Conservation (phyloP, 2,113 vertebrate genomes). For the Rhea pennata region DNA sequence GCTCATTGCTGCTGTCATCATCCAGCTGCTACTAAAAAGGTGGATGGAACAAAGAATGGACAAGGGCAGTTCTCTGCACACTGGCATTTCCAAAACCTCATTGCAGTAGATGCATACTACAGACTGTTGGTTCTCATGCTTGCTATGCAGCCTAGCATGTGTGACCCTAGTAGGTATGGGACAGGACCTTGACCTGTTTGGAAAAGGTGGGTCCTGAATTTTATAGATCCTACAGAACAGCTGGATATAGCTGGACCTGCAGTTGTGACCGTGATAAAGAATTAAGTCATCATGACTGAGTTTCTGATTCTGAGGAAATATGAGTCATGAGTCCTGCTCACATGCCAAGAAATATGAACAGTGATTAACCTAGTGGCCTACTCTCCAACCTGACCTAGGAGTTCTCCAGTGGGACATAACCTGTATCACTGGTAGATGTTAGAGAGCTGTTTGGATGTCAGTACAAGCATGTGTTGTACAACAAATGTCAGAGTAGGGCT, state of each 20-base stretch:
- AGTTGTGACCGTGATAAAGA: not conserved
- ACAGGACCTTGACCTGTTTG: not conserved
- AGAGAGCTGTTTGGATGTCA: not conserved
- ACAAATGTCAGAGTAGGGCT: not conserved
- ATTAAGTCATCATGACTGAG: not conserved
- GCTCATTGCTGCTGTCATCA: not conserved
- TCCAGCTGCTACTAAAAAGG: not conserved
- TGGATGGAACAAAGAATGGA: not conserved
- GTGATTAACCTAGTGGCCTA: not conserved
- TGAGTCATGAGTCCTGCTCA: not conserved
- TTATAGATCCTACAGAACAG: not conserved
- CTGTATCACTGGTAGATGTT: not conserved
- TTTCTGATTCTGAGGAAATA: not conserved
- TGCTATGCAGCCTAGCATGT: fast-evolving
- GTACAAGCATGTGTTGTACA: not conserved
- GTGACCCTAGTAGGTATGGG: not conserved
- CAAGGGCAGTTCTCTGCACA: not conserved
- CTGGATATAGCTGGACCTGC: not conserved
- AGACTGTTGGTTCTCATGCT: not conserved
- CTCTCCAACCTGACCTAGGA: not conserved
- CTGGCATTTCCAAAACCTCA: not conserved
- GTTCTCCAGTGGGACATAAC: not conserved
- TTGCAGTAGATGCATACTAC: not conserved
- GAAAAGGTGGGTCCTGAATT: not conserved
- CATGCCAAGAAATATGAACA: not conserved